These are phyloP conservation scores for Australoheros facetus DNA, from an alignment of 2,797 vertebrate genomes.

Conservation along the genomic window DNA sequence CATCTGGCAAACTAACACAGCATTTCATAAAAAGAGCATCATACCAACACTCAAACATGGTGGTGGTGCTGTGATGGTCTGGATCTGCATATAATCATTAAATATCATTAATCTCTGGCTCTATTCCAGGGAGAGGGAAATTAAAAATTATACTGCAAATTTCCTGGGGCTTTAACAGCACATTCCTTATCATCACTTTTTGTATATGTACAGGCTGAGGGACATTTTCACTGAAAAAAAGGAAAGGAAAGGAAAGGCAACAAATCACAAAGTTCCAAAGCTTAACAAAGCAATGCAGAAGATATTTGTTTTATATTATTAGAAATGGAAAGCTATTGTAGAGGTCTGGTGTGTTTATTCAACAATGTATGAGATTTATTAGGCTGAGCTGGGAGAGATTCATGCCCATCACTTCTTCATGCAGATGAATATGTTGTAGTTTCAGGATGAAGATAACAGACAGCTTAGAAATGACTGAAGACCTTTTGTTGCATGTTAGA, in stretches of 20 bases:
- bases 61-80: no score
- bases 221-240: not conserved
- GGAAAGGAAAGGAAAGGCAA: not conserved
- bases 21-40: no score
- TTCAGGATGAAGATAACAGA: not conserved
- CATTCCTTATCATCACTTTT: not conserved
- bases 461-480: not conserved
- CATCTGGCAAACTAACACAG: no score
- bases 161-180: not conserved
- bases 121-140: not conserved
- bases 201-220: not conserved
- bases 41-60: no score
- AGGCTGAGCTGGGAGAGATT: not conserved
- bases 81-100: no score
- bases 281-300: not conserved
- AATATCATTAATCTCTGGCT: no score
- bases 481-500: not conserved
- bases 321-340: not conserved
- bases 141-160: not conserved
- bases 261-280: not conserved
- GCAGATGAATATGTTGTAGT: not conserved
- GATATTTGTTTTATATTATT: not conserved
- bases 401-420: not conserved
- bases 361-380: not conserved
- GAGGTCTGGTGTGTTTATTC: not conserved